Conservation (phyloP, 2,797 vertebrate genomes). For the Pseudotriccus pelzelni region DNA sequence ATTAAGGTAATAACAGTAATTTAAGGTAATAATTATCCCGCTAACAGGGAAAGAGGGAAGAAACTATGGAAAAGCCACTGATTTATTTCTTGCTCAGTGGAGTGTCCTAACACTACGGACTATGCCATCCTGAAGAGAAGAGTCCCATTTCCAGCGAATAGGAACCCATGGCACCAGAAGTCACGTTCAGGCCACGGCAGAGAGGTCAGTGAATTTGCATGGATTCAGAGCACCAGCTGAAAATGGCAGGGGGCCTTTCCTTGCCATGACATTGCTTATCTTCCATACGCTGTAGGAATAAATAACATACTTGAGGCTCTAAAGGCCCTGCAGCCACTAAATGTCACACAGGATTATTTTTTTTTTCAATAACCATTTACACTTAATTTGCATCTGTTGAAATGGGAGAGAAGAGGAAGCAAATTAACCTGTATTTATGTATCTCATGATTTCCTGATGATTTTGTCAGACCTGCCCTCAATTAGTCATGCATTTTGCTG, state of each 20-base stretch:
- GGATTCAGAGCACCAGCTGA: neutral
- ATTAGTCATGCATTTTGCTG: neutral
- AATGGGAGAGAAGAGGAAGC: neutral
- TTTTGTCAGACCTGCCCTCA: neutral
- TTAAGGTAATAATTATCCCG: neutral
- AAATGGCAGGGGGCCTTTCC: neutral
- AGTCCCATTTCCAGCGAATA: neutral
- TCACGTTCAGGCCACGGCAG: neutral
- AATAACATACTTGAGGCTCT: neutral
- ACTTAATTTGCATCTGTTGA: neutral
- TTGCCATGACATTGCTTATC: neutral
- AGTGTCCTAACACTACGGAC: neutral
- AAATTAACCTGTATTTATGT: neutral
- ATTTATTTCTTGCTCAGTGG: neutral
- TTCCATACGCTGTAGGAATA: neutral
- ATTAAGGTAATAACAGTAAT: neutral
- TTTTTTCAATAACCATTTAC: neutral
- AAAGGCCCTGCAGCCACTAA: neutral
- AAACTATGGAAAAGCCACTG: neutral
- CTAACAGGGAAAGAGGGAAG: neutral
- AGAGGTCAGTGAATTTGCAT: conserved; percentile 1
- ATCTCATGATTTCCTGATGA: neutral
- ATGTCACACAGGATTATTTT: neutral
- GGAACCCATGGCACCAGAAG: neutral
- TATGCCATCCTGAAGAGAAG: neutral